Evolutionary conservation across 2,888 invertebrate species (phyloP), one percentile per base, ranked within the genome.

Genomic region (Copidosoma aretas): DNA sequence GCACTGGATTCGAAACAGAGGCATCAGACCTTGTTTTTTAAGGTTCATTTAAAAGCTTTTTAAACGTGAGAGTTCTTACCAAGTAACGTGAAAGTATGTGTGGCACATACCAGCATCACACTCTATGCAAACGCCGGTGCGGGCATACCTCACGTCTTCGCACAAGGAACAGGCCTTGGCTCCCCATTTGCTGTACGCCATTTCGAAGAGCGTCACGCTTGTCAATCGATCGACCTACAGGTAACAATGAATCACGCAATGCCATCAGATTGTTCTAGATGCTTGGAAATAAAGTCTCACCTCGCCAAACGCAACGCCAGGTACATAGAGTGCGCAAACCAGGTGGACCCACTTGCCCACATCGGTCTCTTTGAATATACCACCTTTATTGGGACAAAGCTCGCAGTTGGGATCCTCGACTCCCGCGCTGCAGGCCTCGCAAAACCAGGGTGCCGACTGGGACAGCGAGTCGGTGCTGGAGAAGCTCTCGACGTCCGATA

Each of bases 21-120:
- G 10, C 12, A 41, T 14, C 25, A 57, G 39, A n/a, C 14, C 1
- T 41, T 39, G 2, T 8, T 21, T 22, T n/a, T 1, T 52, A 52
- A 2, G 19, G 19, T 52, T 52, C 19, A 49, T n/a, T 49, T 3
- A 10, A 49, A 10, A 19, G 10, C 10, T n/a, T 19, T 49, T 10
- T 19, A 52, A 5, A n/a, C 22, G 22, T 32, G 12, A 56, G 19
- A 19, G 39, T 59, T 71, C 69, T 83, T 85, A 93, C 93, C 98
- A 99, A 15, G 98, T 98, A 52, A 97, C 97, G 84, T 99, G 99
- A 84, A 98, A 98, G 86, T 93, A 96, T 0, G 93, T 95, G 80
- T 95, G 91, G 86, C 99, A 99, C 90, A 99, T 93, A 32, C 98
- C 99, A 14, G 98, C 98, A 85, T 99, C 99, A 85, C 99, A 99